These are phyloP conservation scores for Acronicta psi DNA, from an alignment of 2,888 invertebrate genomes.

Conservation along the genomic window DNA sequence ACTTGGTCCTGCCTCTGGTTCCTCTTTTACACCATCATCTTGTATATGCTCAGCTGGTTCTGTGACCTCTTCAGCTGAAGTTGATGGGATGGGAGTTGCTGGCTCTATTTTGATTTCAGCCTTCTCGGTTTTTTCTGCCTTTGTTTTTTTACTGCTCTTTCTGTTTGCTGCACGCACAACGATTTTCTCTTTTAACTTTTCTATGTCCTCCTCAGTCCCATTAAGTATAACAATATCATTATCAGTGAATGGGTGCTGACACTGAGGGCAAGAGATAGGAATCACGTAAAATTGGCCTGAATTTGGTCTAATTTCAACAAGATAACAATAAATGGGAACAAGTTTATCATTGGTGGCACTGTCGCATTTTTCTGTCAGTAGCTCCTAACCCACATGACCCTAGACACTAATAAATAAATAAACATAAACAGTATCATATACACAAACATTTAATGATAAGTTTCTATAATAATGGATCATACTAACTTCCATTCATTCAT, in stretches of 20 bases:
- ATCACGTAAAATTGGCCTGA: slow-evolving; percentile 18
- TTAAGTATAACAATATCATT: slow-evolving; percentile 97
- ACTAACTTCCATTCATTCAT: no score
- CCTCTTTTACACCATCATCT: slow-evolving; percentile 76
- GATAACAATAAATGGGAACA: slow-evolving; percentile 12
- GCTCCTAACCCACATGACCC: slow-evolving; percentile 2
- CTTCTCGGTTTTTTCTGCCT: slow-evolving; percentile 69
- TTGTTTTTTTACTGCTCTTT: slow-evolving; percentile 91
- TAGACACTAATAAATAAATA: neutral
- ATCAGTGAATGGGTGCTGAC: slow-evolving; percentile 93
- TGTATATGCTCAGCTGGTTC: slow-evolving; percentile 58
- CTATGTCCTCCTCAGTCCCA: slow-evolving; percentile 94
- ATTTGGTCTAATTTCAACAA: slow-evolving; percentile 7
- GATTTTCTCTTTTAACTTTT: slow-evolving; percentile 90
- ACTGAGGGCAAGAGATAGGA: slow-evolving; percentile 82
- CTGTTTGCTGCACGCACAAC: slow-evolving; percentile 91
- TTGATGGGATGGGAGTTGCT: slow-evolving; percentile 56
- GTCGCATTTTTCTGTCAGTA: slow-evolving; percentile 6
- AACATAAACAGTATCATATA: no score
- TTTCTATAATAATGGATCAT: no score
- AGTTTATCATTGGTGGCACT: slow-evolving; percentile 18
- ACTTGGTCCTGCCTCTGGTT: slow-evolving; percentile 72
- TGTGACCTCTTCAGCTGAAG: slow-evolving; percentile 39
- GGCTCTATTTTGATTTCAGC: slow-evolving; percentile 67
- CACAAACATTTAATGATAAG: no score